phyloP scores from a whole-genome alignment of 2,888 invertebrate species.

The Lycocerus yunnanus region DNA sequence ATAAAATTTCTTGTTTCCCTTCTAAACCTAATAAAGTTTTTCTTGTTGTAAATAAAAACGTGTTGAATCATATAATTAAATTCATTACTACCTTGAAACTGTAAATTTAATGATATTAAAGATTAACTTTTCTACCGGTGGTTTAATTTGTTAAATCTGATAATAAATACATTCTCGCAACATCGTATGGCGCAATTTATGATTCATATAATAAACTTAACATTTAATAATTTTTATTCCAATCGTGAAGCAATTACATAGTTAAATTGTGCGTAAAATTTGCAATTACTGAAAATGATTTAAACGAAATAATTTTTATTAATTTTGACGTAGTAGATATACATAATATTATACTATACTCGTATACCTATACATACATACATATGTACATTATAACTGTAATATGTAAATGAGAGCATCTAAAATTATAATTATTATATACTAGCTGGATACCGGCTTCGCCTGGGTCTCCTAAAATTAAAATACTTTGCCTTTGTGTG shows the following conservation, averaged over 20 bases:
- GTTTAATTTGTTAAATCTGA: background rate
- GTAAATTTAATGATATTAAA: background rate
- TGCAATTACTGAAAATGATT: background rate
- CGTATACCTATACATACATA: too few relatives aligned
- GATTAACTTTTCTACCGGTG: background rate
- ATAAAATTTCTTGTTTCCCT: too few relatives aligned
- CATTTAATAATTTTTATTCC: background rate
- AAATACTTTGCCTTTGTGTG: too few relatives aligned
- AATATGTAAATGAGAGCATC: too few relatives aligned
- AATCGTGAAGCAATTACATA: background rate
- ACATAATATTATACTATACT: too few relatives aligned
- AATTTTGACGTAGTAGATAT: too few relatives aligned
- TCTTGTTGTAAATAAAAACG: background rate
- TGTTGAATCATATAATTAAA: background rate
- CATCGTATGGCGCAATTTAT: background rate
- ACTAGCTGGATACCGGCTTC: too few relatives aligned
- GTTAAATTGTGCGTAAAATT: background rate
- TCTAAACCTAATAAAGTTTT: too few relatives aligned
- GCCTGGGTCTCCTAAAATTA: too few relatives aligned
- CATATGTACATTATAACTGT: too few relatives aligned
- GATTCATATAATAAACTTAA: background rate
- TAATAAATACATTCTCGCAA: background rate
- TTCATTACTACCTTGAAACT: background rate
- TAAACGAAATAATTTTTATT: background rate
- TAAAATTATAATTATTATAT: too few relatives aligned